Base-by-base conservation (phyloP, 2,888 invertebrate species). In the Drosophila nigritarsus region DNA sequence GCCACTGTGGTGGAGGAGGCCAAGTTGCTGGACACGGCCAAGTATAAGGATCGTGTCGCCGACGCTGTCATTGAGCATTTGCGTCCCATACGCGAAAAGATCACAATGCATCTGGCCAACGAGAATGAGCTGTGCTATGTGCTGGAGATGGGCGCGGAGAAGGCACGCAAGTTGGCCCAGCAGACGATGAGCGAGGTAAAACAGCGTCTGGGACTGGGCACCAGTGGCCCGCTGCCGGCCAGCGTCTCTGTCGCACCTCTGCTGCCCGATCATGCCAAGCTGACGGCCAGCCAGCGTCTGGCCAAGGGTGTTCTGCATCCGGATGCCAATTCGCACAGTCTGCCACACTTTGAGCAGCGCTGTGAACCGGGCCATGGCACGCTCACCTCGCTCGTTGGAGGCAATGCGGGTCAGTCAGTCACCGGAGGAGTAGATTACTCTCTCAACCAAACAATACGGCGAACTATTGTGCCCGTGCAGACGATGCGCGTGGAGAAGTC, bases 21-120 rank as follows among this genome's bases (percentile, higher is more conserved):
- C 24, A 92, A 93, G 65, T 93, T 93, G 13, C 91, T 97, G 49
- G 95, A 96, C 91, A 98, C 98, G 54, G 96, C 95, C 87, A 94
- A 95, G 78, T 97, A 96, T 90, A 98, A 98, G 93, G 81, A 94
- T 9, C 88, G 94, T 1, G 94, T 97, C 3, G 96, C 97, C 1
- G 96, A 97, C 65, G 94, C 95, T n/a, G 92, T 98, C 0, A 94
- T 96, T 36, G 95, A 95, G 75, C 94, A 95, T 90, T 88, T 98
- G 32, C 94, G 93, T 48, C 97, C 97, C 3, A 96, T 98, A 81
- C 94, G 96, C 77, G 91, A 93, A 55, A 93, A 94, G 91, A 95
- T 96, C 73, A 83, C 93, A 3, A 91, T 94, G 64, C 94, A 96
- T 78, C 90, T 96, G 67, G 91, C 93, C 49, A 95, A 96, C 73